A percentile compares a stretch with the other conserved stretches of the same genome.
phyloP scores from a whole-genome alignment of 2,888 invertebrate species.

The Onthophagus sagittarius region DNA sequence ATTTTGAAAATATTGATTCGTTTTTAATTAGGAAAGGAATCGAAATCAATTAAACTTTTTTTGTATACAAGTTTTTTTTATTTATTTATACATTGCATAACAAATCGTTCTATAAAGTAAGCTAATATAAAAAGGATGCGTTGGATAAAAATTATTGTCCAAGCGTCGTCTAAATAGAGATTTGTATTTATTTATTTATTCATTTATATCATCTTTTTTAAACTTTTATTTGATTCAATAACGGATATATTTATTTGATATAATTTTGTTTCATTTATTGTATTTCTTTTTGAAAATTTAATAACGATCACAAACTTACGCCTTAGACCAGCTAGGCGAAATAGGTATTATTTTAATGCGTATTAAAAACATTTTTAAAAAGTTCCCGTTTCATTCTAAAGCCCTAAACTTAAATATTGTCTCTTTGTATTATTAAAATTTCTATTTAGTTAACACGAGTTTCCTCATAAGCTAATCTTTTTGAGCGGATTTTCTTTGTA shows the following conservation, averaged over 20 bases:
- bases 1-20: too few species aligned
- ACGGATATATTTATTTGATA: background rate
- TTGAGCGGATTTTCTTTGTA: background rate
- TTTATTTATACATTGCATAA: constrained; percentile 26
- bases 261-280: background rate
- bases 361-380: background rate
- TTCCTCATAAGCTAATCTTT: background rate
- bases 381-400: background rate
- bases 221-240: constrained; percentile 15
- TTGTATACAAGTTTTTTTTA: constrained; percentile 24
- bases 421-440: background rate
- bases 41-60: too few species aligned
- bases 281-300: constrained; percentile 17
- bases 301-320: constrained; percentile 37
- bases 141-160: constrained; percentile 38
- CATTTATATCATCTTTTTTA: constrained; percentile 2
- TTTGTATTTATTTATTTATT: background rate
- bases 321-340: constrained; percentile 37
- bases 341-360: constrained; percentile 16
- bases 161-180: constrained; percentile 32
- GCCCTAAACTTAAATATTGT: background rate
- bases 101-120: constrained; percentile 24
- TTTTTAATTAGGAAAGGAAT: too few species aligned
- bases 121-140: constrained; percentile 37
- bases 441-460: background rate